These are phyloP conservation scores for Delia radicum DNA, from an alignment of 1,140 invertebrate genomes.

Conservation along the genomic window DNA sequence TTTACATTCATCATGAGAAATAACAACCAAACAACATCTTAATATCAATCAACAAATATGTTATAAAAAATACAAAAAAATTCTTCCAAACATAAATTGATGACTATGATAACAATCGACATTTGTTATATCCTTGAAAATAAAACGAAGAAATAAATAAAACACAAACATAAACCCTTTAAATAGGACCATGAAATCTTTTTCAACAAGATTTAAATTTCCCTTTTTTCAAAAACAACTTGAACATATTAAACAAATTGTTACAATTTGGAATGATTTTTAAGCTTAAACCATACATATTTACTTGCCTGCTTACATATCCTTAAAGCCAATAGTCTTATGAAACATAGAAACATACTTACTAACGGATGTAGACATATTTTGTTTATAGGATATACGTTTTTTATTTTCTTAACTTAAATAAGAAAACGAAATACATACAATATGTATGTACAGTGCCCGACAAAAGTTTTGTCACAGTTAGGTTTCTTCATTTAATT, in stretches of 20 bases:
- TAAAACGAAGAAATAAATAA: neutral
- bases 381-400: neutral
- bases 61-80: neutral
- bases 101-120: conserved; percentile 17
- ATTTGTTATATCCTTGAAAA: neutral
- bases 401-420: too few species aligned
- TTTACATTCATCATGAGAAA: neutral
- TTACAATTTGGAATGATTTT: neutral
- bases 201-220: neutral
- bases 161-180: neutral
- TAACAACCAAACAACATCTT: neutral
- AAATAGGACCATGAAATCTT: neutral
- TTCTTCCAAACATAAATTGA: conserved; percentile 9
- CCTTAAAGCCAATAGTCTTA: neutral
- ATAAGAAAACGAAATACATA: too few species aligned
- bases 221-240: neutral
- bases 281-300: neutral
- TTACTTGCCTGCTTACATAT: neutral
- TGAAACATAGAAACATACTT: neutral
- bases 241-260: neutral
- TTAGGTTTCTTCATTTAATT: too few species aligned
- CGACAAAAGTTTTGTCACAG: too few species aligned
- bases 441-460: too few species aligned
- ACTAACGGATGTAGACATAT: neutral
- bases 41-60: conserved; percentile 14